These are phyloP conservation scores for Amaurobius ferox DNA, from an alignment of 2,888 invertebrate species.

Conservation along the genomic window DNA sequence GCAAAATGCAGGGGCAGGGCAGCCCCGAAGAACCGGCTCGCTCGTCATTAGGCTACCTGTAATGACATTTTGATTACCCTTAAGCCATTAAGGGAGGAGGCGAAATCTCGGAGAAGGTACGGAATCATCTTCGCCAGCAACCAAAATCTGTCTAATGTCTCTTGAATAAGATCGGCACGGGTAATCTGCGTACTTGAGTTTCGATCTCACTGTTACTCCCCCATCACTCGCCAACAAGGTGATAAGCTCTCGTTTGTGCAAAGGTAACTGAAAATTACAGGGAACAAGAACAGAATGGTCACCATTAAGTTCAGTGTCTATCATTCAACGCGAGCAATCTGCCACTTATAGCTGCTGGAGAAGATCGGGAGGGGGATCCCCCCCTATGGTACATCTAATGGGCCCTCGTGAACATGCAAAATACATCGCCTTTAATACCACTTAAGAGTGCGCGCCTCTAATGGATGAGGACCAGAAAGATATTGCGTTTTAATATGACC, in stretches of 20 bases:
- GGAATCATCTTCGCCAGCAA: slow-evolving; percentile 69
- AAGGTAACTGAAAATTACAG: slow-evolving; percentile 73
- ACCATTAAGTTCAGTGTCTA: slow-evolving; percentile 71
- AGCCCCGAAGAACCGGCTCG: slow-evolving; percentile 48
- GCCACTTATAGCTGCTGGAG: slow-evolving; percentile 51
- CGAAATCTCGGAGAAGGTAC: slow-evolving; percentile 64
- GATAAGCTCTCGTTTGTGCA: slow-evolving; percentile 66
- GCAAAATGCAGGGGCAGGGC: slow-evolving; percentile 35
- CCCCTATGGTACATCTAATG: slow-evolving; percentile 51
- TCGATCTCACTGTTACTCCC: slow-evolving; percentile 49
- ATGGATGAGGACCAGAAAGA: slow-evolving; percentile 58
- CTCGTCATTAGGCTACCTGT: slow-evolving; percentile 72
- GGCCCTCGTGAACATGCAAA: slow-evolving; percentile 54
- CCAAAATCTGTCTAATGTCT: slow-evolving; percentile 72
- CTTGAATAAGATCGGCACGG: slow-evolving; percentile 61
- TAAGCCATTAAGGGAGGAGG: slow-evolving; percentile 71
- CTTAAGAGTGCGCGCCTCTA: slow-evolving; percentile 54
- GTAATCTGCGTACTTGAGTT: slow-evolving; percentile 68
- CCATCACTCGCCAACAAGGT: slow-evolving; percentile 71
- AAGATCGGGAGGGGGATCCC: background rate
- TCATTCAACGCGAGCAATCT: slow-evolving; percentile 71
- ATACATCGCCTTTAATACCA: slow-evolving; percentile 69
- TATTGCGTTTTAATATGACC: slow-evolving; percentile 70
- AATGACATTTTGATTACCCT: slow-evolving; percentile 73
- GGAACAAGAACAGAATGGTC: slow-evolving; percentile 71